These are phyloP conservation scores for Festucalex cinctus DNA, from an alignment of 2,113 vertebrate species.

Conservation along the genomic window DNA sequence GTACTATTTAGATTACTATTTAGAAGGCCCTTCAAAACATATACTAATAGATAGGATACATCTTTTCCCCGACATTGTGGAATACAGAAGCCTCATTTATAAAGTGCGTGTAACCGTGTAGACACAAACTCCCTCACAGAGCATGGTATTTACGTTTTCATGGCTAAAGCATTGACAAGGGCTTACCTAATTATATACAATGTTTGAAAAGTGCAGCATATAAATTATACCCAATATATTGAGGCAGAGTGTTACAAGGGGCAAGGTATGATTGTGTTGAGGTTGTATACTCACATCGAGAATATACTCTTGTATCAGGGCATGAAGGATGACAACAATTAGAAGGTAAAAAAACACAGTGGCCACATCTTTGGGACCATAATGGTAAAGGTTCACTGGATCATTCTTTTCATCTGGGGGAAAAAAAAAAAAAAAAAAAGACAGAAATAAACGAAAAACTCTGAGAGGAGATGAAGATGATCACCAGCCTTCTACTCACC, in stretches of 20 bases:
- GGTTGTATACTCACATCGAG: constrained; percentile 72
- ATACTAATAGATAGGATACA: no score
- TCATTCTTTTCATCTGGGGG: constrained; percentile 70
- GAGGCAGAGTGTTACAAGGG: not conserved
- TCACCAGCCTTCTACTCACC: constrained; percentile 56
- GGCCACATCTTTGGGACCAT: constrained; percentile 79
- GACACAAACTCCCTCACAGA: no score
- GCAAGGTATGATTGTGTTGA: not conserved
- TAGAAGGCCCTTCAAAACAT: no score
- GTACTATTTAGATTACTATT: no score
- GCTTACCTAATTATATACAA: not conserved
- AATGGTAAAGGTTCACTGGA: constrained; percentile 74
- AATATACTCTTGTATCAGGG: constrained; percentile 81
- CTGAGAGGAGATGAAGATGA: not conserved
- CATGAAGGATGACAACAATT: constrained; percentile 79
- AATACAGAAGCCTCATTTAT: no score
- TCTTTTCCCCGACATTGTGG: no score
- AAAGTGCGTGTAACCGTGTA: no score
- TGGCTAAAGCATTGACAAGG: not conserved
- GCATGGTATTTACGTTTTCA: not conserved
- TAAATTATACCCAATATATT: not conserved
- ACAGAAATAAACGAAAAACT: not conserved
- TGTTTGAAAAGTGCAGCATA: not conserved
- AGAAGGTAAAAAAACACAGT: constrained; percentile 83
- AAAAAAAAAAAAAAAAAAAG: not conserved